Percentiles rank a stretch among this genome's conserved stretches.
These are phyloP conservation scores for Trachelus iudaicus DNA, from an alignment of 2,888 invertebrate species.

Conservation along the genomic window DNA sequence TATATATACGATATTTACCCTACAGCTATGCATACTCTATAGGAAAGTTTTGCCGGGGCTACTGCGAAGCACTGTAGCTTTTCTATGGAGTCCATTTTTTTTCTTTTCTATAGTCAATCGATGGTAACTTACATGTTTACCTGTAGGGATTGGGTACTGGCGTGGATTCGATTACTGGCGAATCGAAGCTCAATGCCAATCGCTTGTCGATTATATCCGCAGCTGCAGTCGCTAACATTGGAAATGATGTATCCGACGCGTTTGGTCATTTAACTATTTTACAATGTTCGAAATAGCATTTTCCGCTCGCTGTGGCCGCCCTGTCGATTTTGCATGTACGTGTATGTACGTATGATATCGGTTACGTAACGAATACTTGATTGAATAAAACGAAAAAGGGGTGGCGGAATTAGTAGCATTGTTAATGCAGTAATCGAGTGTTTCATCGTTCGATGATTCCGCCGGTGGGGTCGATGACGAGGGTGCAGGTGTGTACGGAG, in stretches of 20 bases:
- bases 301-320: constrained; percentile 51
- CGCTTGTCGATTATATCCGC: constrained; percentile 18
- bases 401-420: constrained; percentile 51
- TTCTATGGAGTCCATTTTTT: background rate
- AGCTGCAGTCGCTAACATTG: constrained; percentile 38
- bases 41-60: background rate
- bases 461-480: constrained; percentile 8
- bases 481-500: background rate
- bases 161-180: background rate
- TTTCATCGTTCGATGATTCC: constrained; percentile 60
- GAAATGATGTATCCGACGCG: constrained; percentile 55
- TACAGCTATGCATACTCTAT: background rate
- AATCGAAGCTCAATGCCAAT: constrained; percentile 25
- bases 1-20: background rate
- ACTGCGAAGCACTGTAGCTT: background rate
- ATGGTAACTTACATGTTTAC: background rate
- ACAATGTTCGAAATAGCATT: constrained; percentile 46
- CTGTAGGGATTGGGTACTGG: too few species aligned
- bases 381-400: background rate
- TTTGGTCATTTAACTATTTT: constrained; percentile 58
- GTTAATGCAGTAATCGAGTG: constrained; percentile 62
- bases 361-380: background rate
- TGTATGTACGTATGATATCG: constrained; percentile 36
- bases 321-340: constrained; percentile 40
- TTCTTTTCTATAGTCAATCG: background rate